Evolutionary conservation across 2,797 vertebrate species (phyloP).

Genomic region (Syndactyla subalaris): DNA sequence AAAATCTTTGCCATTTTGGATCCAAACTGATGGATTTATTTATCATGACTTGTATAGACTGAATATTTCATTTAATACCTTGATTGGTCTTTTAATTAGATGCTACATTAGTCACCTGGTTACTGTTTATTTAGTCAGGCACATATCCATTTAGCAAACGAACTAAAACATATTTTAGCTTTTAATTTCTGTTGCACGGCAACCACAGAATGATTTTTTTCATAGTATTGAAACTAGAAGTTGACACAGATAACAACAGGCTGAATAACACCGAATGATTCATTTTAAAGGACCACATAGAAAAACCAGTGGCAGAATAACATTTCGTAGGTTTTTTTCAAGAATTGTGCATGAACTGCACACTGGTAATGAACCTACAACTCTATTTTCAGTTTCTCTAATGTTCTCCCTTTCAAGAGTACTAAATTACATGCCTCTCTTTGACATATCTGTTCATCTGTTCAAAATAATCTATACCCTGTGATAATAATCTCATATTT

Average conservation of each 20-base stretch:
- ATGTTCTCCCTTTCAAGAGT: constrained; percentile 4
- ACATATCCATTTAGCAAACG: not conserved
- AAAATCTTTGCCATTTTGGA: not conserved
- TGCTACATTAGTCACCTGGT: constrained; percentile 44
- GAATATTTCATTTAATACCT: constrained; percentile 37
- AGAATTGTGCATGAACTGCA: not conserved
- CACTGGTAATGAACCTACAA: constrained; percentile 30
- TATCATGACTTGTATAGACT: not conserved
- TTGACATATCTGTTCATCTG: constrained; percentile 53
- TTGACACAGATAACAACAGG: constrained; percentile 37
- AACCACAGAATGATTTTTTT: constrained; percentile 24
- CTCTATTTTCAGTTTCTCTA: constrained; percentile 43
- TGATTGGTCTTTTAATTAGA: constrained; percentile 41
- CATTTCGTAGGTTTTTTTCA: not conserved
- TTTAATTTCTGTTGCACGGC: constrained; percentile 33
- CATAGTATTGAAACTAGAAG: not conserved
- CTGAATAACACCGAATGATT: constrained; percentile 14
- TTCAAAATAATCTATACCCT: constrained; percentile 62
- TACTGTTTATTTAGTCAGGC: constrained; percentile 41
- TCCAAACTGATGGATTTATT: not conserved
- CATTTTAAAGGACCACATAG: not conserved
- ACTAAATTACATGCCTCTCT: constrained; percentile 48
- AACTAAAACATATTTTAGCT: constrained; percentile 35
- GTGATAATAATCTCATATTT: constrained; percentile 71
- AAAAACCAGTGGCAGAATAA: not conserved